Percentiles rank a stretch among this genome's conserved stretches.
Conservation (phyloP, 2,113 vertebrate genomes). For the Sceloporus undulatus region DNA sequence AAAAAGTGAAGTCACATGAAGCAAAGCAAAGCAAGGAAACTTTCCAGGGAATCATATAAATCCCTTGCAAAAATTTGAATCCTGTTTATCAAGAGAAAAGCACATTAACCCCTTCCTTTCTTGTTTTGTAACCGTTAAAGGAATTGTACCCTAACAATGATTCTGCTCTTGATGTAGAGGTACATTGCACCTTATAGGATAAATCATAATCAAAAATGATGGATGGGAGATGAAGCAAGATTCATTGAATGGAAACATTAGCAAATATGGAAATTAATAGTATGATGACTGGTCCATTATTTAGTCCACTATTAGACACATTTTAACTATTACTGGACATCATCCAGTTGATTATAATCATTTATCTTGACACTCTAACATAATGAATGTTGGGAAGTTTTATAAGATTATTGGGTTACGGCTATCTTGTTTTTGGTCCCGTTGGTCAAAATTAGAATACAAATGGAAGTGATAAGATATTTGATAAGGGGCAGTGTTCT, state of each 20-base stretch:
- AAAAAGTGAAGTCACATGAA: background rate
- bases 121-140: background rate
- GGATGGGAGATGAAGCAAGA: background rate
- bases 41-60: slow-evolving; percentile 12
- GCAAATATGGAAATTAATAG: background rate
- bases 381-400: background rate
- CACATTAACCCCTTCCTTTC: background rate
- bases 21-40: background rate
- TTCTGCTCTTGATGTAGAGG: background rate
- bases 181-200: background rate
- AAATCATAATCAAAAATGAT: background rate
- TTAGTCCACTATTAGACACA: background rate
- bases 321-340: background rate
- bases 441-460: no score
- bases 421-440: no score
- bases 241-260: background rate
- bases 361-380: background rate
- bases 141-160: background rate
- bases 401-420: no score
- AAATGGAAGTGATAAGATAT: no score
- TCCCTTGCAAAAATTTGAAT: background rate
- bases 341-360: background rate
- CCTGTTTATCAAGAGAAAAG: background rate
- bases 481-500: no score
- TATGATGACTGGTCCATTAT: no score